A percentile compares a stretch with the other conserved stretches of the same genome.
Evolutionary conservation across 2,797 vertebrate genomes (phyloP).

Genomic region (Sebastiscus tertius): DNA sequence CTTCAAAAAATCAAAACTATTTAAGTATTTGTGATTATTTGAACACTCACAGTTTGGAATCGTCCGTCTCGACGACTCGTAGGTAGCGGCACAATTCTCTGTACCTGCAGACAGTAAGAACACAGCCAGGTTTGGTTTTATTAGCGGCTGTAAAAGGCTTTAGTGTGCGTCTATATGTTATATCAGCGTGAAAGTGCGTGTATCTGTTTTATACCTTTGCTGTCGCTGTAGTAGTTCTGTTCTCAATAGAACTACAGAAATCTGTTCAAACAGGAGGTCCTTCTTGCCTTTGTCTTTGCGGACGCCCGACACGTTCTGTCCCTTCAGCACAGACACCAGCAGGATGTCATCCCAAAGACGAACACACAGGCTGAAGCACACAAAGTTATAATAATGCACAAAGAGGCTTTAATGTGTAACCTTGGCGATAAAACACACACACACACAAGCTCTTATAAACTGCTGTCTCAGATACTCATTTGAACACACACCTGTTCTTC

Average conservation of each 20-base stretch:
- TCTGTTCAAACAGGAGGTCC: slow-evolving; percentile 69
- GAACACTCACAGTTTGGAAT: slow-evolving; percentile 44
- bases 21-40: background rate
- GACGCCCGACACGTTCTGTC: slow-evolving; percentile 81
- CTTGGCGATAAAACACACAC: background rate
- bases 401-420: background rate
- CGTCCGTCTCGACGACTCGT: slow-evolving; percentile 55
- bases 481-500: slow-evolving; percentile 57
- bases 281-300: slow-evolving; percentile 80
- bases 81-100: slow-evolving; percentile 76
- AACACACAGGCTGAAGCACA: slow-evolving; percentile 75
- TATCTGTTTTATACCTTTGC: slow-evolving; percentile 43
- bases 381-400: background rate
- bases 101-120: slow-evolving; percentile 59
- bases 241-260: slow-evolving; percentile 78
- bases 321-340: slow-evolving; percentile 82
- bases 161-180: background rate
- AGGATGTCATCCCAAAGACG: slow-evolving; percentile 80
- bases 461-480: background rate
- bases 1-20: too few species aligned
- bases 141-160: background rate
- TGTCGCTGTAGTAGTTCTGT: slow-evolving; percentile 70
- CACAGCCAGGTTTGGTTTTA: background rate
- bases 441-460: background rate
- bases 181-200: background rate